phyloP scores from a whole-genome alignment of 2,888 invertebrate genomes.

The Heliconius aoede region DNA sequence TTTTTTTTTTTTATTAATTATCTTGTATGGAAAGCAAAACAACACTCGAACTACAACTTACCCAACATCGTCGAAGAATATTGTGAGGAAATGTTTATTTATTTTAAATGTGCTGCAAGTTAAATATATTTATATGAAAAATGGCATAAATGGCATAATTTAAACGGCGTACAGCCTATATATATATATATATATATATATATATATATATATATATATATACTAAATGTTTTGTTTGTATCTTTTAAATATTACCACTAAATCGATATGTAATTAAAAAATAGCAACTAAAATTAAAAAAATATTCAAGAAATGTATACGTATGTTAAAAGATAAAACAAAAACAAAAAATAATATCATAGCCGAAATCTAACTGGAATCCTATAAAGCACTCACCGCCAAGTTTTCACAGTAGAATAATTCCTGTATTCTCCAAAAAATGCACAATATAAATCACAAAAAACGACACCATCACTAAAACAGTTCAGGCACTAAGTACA shows the following conservation, averaged over 20 bases:
- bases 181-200: not conserved
- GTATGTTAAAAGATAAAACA: not conserved
- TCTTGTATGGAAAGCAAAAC: constrained; percentile 7
- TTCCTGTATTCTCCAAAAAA: constrained; percentile 58
- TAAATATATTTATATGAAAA: too few relatives aligned
- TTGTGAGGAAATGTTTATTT: not conserved
- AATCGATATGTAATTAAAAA: not conserved
- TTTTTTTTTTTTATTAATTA: not conserved
- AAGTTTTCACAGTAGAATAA: constrained; percentile 33
- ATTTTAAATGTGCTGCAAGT: not conserved
- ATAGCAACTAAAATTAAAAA: not conserved
- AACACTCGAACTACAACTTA: constrained; percentile 2
- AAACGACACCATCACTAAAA: constrained; percentile 55
- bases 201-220: not conserved
- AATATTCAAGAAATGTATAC: not conserved
- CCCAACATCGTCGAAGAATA: not conserved
- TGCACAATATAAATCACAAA: constrained; percentile 52
- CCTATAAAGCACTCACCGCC: constrained; percentile 44
- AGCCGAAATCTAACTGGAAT: constrained; percentile 33
- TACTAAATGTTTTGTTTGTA: not conserved
- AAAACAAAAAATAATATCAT: not conserved
- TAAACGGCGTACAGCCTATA: not conserved
- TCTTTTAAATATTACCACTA: not conserved
- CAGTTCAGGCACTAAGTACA: constrained; percentile 57
- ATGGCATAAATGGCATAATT: too few relatives aligned